Base-by-base conservation (phyloP, 2,113 vertebrate species). In the Todiramphus chloris region DNA sequence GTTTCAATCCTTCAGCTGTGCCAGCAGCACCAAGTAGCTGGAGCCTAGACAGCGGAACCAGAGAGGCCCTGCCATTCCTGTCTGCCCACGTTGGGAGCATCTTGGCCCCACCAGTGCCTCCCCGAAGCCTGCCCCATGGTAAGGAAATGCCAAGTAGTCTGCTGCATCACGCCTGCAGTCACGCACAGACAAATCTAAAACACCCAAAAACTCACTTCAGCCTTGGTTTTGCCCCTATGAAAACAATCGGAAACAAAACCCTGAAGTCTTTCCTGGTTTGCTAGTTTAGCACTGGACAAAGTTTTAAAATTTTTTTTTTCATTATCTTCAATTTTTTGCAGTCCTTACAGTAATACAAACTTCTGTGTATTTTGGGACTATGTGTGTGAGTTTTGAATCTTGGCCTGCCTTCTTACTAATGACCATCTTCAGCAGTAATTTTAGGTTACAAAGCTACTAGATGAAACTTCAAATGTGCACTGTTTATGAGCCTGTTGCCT, bases 31-130 rank as follows among this genome's bases (percentile, higher is more conserved):
- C 98, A 96, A 98, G 98, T 96, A 99, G 98, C 98, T 99, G 99
- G 99, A 99, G 98, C 97, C 97, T 99, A 97, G 99, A 99, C 97
- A 99, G 99, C 35, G 98, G 99, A 95, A 99, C 98, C 97, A 97
- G 97, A 95, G 99, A 99, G 96, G 98, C 98, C 66, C 97, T 99
- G 96, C 98, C 99, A 94, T 99, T 99, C 98, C 98, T 99, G 97
- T 98, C 98, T 92, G 96, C 98, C 93, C 98, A 99, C 72, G 98
- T 97, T 89, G 99, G 98, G 97, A 98, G 95, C 84, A 98, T 97
- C 82, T 97, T 98, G 98, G 98, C 98, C 95, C 99, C 99, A 91
- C 98, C 99, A 93, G 98, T 99, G 91, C 98, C 99, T 97, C 98
- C 98, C 95, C 98, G 98, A 97, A 99, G 98, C 97, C 98, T 99